Percentiles rank a stretch among this genome's conserved stretches.
Conservation (phyloP, 2,888 invertebrate genomes). For the Lepidochitona cinerea region DNA sequence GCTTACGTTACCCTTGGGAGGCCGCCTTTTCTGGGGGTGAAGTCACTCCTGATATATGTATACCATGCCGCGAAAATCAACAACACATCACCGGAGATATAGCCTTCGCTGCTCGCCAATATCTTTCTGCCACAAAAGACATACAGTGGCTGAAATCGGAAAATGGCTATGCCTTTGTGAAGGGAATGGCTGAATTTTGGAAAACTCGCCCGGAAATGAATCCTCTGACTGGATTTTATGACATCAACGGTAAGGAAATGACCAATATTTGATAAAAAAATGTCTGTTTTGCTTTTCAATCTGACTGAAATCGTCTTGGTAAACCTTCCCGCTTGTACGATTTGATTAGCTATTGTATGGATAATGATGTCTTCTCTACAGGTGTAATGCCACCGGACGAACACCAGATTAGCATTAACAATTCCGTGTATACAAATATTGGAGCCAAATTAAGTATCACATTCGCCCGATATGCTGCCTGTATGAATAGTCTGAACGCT, state of each 20-base stretch:
- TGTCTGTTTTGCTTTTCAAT: too few relatives aligned
- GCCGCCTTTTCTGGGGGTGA: conserved; percentile 41
- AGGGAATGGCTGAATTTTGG: conserved; percentile 41
- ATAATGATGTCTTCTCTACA: conserved; percentile 17
- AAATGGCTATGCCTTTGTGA: conserved; percentile 39
- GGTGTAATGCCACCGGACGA: conserved; percentile 58
- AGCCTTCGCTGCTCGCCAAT: conserved; percentile 44
- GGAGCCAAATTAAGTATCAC: conserved; percentile 28
- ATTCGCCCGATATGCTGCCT: conserved; percentile 25
- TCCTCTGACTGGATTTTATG: conserved; percentile 27
- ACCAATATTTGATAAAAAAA: too few relatives aligned
- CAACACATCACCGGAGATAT: conserved; percentile 37
- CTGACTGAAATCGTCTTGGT: too few relatives aligned
- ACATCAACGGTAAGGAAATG: conserved; percentile 36
- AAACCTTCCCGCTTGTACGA: too few relatives aligned
- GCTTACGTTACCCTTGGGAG: conserved; percentile 41
- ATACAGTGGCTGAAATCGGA: conserved; percentile 34
- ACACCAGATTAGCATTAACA: conserved; percentile 30
- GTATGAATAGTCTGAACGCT: conserved; percentile 12
- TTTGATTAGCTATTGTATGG: too few relatives aligned
- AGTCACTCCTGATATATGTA: conserved; percentile 31
- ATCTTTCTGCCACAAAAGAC: conserved; percentile 43
- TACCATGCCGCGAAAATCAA: conserved; percentile 31
- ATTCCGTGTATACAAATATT: conserved; percentile 36
- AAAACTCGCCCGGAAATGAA: conserved; percentile 30